Conservation (phyloP, 2,888 invertebrate species). For the Ceramica pisi region DNA sequence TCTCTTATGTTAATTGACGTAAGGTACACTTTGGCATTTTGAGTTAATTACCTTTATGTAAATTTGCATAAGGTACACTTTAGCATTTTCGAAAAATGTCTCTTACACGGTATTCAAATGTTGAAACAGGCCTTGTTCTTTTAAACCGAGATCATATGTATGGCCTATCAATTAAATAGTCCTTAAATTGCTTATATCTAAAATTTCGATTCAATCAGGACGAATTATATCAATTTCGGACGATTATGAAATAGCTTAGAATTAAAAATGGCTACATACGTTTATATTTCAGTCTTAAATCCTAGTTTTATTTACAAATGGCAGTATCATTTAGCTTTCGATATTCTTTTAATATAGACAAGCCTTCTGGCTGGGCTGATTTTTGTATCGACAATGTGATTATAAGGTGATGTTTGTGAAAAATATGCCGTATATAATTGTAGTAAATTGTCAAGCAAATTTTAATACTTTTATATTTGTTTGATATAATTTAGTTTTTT, state of each 20-base stretch:
- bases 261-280: conserved; percentile 71
- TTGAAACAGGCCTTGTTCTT: background rate
- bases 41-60: no score
- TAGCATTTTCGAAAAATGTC: background rate
- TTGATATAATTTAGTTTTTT: no score
- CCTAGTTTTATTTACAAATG: conserved; percentile 85
- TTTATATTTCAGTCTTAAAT: conserved; percentile 76
- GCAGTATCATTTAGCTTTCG: conserved; percentile 88
- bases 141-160: conserved; percentile 25
- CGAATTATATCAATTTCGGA: conserved; percentile 83
- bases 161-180: conserved; percentile 6
- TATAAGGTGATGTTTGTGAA: no score
- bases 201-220: conserved; percentile 84
- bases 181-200: conserved; percentile 60
- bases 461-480: no score
- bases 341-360: conserved; percentile 66
- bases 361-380: conserved; percentile 49
- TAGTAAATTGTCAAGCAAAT: no score
- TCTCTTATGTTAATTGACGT: no score
- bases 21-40: no score
- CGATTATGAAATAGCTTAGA: conserved; percentile 68
- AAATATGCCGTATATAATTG: no score
- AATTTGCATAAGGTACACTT: no score
- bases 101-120: background rate
- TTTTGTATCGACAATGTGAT: conserved; percentile 45